phyloP scores from a whole-genome alignment of 2,113 vertebrate species.

The Nothocercus nigrocapillus region DNA sequence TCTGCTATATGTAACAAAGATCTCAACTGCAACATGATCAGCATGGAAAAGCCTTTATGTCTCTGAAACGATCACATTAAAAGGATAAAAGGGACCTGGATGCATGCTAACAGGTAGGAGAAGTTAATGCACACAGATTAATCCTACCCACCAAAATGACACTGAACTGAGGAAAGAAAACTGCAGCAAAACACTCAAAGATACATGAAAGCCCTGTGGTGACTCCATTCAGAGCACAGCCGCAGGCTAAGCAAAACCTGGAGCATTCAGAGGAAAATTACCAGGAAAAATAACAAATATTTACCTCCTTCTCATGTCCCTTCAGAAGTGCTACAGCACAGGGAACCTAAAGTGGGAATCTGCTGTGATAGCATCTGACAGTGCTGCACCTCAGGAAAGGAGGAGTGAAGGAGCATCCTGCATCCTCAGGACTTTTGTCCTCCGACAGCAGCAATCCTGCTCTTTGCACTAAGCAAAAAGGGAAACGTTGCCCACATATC shows the following conservation, averaged over 20 bases:
- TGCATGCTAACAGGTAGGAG: background rate
- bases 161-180: background rate
- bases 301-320: background rate
- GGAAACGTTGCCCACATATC: background rate
- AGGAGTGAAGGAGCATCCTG: background rate
- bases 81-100: background rate
- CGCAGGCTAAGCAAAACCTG: background rate
- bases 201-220: background rate
- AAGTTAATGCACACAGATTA: background rate
- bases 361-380: constrained; percentile 37
- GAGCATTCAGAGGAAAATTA: background rate
- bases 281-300: constrained; percentile 15
- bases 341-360: constrained; percentile 4
- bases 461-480: background rate
- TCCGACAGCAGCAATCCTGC: constrained; percentile 36
- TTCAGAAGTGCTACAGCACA: constrained; percentile 12
- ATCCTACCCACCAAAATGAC: background rate
- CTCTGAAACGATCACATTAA: constrained; percentile 39
- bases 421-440: constrained; percentile 16
- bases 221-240: background rate
- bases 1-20: constrained; percentile 34
- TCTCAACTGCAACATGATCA: constrained; percentile 24
- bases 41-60: background rate
- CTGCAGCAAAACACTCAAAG: background rate
- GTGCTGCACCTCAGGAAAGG: background rate